Base-by-base conservation (phyloP, 2,113 vertebrate species). In the Eurystomus gularis region DNA sequence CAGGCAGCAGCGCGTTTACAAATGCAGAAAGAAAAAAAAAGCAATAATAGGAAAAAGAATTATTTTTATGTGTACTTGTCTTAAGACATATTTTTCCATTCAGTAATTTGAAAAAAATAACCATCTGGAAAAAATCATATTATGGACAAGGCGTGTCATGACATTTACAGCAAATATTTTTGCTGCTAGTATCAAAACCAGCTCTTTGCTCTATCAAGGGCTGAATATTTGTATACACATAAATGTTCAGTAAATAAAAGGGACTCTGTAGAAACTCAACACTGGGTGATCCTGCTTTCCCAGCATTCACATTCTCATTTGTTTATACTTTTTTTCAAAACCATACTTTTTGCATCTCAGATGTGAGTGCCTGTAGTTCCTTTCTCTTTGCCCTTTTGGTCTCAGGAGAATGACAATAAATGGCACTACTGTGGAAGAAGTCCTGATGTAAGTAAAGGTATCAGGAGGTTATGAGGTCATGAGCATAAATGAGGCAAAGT, bases 81-180 rank as follows among this genome's bases (percentile, higher is more conserved):
- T 98, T 96, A 97, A 97, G 96, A 94, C 96, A 96, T 97, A 97
- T 97, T 98, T 98, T 98, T 97, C 97, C 96, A 97, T 97, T 98
- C 97, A 97, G 96, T 97, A 97, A 97, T 97, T 98, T 97, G 96
- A 98, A 97, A 96, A 96, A 97, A 97, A 98, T 96, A 97, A 90
- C 96, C 98, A 98, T 98, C 98, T 98, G 98, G 98, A 98, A 98
- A 97, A 97, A 97, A 98, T 98, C 97, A 97, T 95, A 96, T 98
- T 97, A 98, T 96, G 96, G 97, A 97, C 97, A 98, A 98, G 96
- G 97, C 97, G 97, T 98, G 97, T 98, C 97, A 98, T 98, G 98
- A 98, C 97, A 98, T 98, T 98, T 97, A 98, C 97, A 98, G 97
- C 97, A 98, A 98, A 98, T 98, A 98, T 98, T 98, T 98, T 97